Conservation (phyloP, 2,888 invertebrate species). For the Pseudeuparius sepicola region DNA sequence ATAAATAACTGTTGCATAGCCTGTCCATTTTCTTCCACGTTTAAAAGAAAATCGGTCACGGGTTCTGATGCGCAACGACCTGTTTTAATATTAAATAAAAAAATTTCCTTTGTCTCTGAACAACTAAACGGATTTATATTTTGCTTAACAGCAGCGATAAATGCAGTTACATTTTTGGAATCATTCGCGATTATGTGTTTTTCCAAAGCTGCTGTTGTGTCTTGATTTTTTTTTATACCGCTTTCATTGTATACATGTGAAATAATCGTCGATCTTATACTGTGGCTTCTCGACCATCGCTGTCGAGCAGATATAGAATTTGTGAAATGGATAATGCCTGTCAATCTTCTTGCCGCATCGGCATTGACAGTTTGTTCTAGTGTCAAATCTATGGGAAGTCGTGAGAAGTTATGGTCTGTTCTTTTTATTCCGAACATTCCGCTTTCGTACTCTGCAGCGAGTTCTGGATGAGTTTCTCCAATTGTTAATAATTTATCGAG, state of each 20-base stretch:
- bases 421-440: constrained; percentile 21
- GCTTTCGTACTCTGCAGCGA: constrained; percentile 11
- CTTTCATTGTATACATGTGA: constrained; percentile 9
- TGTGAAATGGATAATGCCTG: constrained; percentile 17
- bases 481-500: constrained; percentile 10
- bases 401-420: constrained; percentile 17
- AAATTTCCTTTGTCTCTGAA: constrained; percentile 6
- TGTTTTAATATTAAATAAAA: constrained; percentile 14
- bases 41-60: constrained; percentile 15
- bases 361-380: constrained; percentile 19
- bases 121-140: constrained; percentile 14
- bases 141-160: constrained; percentile 10
- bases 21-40: constrained; percentile 14
- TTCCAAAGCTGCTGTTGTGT: constrained; percentile 13
- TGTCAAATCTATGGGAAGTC: constrained; percentile 17
- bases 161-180: constrained; percentile 11
- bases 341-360: constrained; percentile 18
- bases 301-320: constrained; percentile 17
- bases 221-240: constrained; percentile 12
- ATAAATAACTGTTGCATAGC: constrained; percentile 11
- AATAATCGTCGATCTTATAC: constrained; percentile 16
- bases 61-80: constrained; percentile 13
- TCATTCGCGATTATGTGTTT: constrained; percentile 13
- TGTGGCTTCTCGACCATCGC: constrained; percentile 14
- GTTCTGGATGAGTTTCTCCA: constrained; percentile 11